These are phyloP conservation scores for Eira barbara DNA, from an alignment of 2,113 vertebrate species.

Conservation along the genomic window DNA sequence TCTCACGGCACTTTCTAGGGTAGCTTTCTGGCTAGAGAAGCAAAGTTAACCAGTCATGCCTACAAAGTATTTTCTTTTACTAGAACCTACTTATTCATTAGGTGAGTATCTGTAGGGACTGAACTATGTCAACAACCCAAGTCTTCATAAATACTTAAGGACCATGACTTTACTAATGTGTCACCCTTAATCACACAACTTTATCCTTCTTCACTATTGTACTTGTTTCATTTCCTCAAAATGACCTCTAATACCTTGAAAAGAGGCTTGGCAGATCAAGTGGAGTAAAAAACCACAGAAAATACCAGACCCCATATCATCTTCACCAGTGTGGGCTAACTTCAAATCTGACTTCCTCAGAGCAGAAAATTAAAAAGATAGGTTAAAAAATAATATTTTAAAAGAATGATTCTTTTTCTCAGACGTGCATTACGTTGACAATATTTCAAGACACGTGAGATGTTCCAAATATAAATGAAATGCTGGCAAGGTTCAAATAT, in stretches of 20 bases:
- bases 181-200: neutral
- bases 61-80: neutral
- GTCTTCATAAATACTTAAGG: neutral
- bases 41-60: neutral
- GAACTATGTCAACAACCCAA: neutral
- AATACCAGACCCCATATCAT: neutral
- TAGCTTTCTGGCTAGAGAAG: neutral
- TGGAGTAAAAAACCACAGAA: neutral
- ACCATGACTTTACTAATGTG: neutral
- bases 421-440: neutral
- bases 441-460: constrained; percentile 20
- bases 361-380: neutral
- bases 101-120: neutral
- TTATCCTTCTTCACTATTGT: neutral
- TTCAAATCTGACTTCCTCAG: neutral
- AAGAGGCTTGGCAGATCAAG: neutral
- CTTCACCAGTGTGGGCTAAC: neutral
- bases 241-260: neutral
- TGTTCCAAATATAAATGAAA: constrained; percentile 37
- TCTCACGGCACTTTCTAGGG: neutral
- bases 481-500: neutral
- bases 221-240: neutral
- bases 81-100: neutral
- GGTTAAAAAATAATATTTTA: neutral
- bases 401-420: neutral